These are phyloP conservation scores for Amiota minor DNA, from an alignment of 2,888 invertebrate genomes.

Conservation along the genomic window DNA sequence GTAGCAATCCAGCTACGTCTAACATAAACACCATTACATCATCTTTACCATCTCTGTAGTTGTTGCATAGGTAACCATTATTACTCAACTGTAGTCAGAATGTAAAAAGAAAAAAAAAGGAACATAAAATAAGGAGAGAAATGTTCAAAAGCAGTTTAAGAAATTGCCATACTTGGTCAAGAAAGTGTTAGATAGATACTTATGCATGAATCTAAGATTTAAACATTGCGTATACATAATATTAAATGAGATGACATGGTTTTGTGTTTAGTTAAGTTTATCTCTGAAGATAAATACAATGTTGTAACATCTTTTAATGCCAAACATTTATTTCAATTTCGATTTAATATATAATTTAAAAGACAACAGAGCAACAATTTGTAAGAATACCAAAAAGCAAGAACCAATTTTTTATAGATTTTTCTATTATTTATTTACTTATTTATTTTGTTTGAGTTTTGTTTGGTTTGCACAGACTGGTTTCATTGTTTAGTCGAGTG, in stretches of 20 bases:
- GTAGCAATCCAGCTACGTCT: constrained; percentile 5
- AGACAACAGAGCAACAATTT: neutral
- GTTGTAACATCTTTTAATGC: no score
- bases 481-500: no score
- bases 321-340: constrained; percentile 14
- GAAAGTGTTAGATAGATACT: neutral
- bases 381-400: constrained; percentile 54
- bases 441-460: no score
- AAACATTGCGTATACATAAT: neutral
- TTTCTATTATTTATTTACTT: no score
- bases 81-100: neutral
- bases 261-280: neutral
- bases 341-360: constrained; percentile 33
- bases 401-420: constrained; percentile 45
- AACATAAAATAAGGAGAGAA: neutral
- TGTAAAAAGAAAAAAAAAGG: neutral
- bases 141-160: neutral
- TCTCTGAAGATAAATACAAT: no score
- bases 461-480: no score
- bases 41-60: neutral
- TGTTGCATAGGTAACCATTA: neutral
- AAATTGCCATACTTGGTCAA: neutral
- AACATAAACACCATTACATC: neutral
- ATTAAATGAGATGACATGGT: neutral
- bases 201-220: neutral